phyloP scores from a whole-genome alignment of 2,797 vertebrate genomes.

The Rhadinocentrus ornatus region DNA sequence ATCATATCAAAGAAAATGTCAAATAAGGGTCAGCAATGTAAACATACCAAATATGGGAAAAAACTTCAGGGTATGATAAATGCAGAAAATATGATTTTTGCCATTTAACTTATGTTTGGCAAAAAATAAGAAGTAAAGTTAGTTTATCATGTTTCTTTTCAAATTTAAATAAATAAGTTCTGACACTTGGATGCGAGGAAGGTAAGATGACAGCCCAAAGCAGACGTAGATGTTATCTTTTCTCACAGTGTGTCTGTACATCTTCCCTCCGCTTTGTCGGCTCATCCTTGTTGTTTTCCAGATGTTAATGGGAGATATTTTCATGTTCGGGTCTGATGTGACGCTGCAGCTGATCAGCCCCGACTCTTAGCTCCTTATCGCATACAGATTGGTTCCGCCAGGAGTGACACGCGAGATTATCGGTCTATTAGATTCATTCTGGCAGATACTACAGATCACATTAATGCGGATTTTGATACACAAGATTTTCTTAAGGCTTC shows the following conservation, averaged over 20 bases:
- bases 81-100: neutral
- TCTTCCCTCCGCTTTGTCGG: constrained; percentile 50
- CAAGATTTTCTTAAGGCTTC: constrained; percentile 68
- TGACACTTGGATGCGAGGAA: constrained; percentile 32
- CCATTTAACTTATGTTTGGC: neutral
- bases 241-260: constrained; percentile 51
- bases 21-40: constrained; percentile 75
- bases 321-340: constrained; percentile 69
- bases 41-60: constrained; percentile 26
- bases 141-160: constrained; percentile 6
- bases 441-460: constrained; percentile 57
- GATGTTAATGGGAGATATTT: constrained; percentile 71
- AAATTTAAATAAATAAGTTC: neutral
- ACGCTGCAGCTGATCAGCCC: constrained; percentile 87
- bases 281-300: constrained; percentile 63
- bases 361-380: constrained; percentile 85
- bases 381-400: constrained; percentile 88
- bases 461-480: constrained; percentile 59
- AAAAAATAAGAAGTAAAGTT: neutral
- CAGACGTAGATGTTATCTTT: constrained; percentile 62
- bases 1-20: constrained; percentile 78
- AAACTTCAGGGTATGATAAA: neutral
- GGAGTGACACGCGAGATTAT: constrained; percentile 81
- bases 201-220: constrained; percentile 53
- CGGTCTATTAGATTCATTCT: constrained; percentile 73